phyloP scores from a whole-genome alignment of 2,888 invertebrate species.

The Xestia rhomboidea region DNA sequence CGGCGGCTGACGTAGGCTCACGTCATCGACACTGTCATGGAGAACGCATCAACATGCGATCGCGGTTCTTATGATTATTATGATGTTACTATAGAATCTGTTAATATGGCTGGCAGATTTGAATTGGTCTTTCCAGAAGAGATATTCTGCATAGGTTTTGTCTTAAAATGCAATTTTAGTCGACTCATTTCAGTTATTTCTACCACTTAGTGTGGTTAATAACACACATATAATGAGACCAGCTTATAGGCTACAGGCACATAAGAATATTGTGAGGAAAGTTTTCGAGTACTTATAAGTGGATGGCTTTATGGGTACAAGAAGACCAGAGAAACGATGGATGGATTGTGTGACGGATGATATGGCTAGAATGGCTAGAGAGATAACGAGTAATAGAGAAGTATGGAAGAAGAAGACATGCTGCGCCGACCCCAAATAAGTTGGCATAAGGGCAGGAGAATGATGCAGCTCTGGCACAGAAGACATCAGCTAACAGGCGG shows the following conservation, averaged over 20 bases:
- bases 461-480: too few relatives aligned
- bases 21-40: constrained; percentile 34
- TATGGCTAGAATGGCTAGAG: too few relatives aligned
- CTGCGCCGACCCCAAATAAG: too few relatives aligned
- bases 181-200: too few relatives aligned
- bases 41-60: constrained; percentile 8
- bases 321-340: neutral
- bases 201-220: neutral
- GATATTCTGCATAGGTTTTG: neutral
- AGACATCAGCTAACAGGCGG: too few relatives aligned
- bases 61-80: neutral
- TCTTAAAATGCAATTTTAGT: neutral
- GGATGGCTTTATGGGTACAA: neutral
- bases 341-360: neutral
- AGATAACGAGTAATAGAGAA: too few relatives aligned
- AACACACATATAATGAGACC: neutral
- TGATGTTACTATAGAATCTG: neutral
- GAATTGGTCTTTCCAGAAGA: neutral
- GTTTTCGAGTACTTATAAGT: neutral
- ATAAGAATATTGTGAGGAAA: neutral
- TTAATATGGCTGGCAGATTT: neutral
- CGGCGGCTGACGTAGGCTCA: constrained; percentile 34
- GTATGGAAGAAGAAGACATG: too few relatives aligned
- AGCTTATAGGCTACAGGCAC: neutral
- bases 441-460: too few relatives aligned